Percentiles rank a stretch among this genome's conserved stretches.
These are phyloP conservation scores for Ciconia nigra DNA, from an alignment of 2,797 vertebrate species.

Conservation along the genomic window DNA sequence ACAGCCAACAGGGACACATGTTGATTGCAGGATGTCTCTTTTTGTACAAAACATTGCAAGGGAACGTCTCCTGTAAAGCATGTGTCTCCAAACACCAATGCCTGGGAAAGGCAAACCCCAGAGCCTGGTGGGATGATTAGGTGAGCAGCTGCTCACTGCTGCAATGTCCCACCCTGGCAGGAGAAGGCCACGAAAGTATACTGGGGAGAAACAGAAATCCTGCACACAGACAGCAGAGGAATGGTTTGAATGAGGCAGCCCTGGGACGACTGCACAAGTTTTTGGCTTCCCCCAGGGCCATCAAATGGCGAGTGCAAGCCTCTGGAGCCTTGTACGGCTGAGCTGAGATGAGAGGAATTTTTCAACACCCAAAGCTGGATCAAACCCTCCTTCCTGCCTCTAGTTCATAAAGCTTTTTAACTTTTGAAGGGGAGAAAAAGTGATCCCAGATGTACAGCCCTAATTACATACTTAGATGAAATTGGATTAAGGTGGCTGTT, in stretches of 20 bases:
- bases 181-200: neutral
- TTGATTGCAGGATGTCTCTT: neutral
- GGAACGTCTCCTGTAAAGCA: fast-evolving
- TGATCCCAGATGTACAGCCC: conserved; percentile 65
- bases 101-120: neutral
- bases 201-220: neutral
- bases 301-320: neutral
- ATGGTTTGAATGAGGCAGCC: neutral
- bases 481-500: conserved; percentile 64
- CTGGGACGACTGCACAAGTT: neutral
- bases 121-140: neutral
- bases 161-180: neutral
- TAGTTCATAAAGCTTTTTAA: conserved; percentile 59
- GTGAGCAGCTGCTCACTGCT: neutral
- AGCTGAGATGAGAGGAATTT: conserved; percentile 58
- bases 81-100: neutral
- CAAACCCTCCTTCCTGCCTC: conserved; percentile 49
- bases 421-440: conserved; percentile 59
- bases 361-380: conserved; percentile 61
- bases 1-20: neutral
- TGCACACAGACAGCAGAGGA: neutral
- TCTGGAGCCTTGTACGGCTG: conserved; percentile 34
- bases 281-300: conserved; percentile 19
- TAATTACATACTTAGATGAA: conserved; percentile 67
- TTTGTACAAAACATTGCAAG: neutral